These are phyloP conservation scores for Cerastis leucographa DNA, from an alignment of 2,888 invertebrate genomes.

Conservation along the genomic window DNA sequence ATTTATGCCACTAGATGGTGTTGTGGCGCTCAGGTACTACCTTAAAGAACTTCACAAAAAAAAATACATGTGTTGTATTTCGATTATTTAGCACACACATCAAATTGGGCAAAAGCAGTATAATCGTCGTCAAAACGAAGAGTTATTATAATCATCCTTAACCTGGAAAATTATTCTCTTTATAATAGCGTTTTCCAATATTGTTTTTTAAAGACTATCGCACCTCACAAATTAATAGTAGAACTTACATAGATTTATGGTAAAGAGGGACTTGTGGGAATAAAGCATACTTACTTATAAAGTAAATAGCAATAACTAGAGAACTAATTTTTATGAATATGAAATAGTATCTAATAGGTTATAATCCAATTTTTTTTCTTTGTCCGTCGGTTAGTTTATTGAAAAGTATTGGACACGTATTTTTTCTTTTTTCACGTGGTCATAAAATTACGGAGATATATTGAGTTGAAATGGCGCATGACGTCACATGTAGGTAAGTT, in stretches of 20 bases:
- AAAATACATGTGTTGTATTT: neutral
- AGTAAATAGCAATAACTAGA: too few species aligned
- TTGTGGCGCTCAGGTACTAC: neutral
- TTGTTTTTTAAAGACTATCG: too few species aligned
- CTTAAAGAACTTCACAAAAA: neutral
- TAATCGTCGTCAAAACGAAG: neutral
- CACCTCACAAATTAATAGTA: neutral
- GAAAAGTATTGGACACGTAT: too few species aligned
- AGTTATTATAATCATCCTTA: neutral
- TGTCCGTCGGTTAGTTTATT: too few species aligned
- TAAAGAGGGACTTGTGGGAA: neutral
- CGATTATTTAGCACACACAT: neutral
- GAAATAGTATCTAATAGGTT: neutral
- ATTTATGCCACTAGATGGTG: constrained; percentile 46
- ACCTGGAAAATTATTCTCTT: neutral
- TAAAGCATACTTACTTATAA: neutral
- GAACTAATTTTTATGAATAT: neutral
- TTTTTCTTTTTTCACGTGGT: too few species aligned
- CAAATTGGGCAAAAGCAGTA: neutral
- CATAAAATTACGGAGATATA: too few species aligned
- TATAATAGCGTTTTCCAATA: neutral
- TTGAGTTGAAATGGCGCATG: too few species aligned
- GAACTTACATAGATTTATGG: neutral
- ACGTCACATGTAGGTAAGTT: too few species aligned
- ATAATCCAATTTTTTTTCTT: too few species aligned